Evolutionary conservation across 1,140 invertebrate species (phyloP).

Genomic region (Papilio machaon): DNA sequence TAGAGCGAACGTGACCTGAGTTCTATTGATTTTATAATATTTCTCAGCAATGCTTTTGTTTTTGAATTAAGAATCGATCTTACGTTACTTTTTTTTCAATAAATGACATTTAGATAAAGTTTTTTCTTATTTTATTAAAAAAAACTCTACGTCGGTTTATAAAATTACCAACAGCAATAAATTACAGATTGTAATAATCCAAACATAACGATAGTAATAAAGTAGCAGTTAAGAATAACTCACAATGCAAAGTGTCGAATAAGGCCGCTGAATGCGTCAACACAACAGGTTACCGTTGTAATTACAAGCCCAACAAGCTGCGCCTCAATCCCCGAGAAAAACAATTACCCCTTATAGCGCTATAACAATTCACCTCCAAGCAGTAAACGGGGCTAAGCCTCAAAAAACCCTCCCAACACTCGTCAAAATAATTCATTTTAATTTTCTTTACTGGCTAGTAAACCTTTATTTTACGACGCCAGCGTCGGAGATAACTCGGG

Average conservation of each 20-base stretch:
- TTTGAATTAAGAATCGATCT: not conserved
- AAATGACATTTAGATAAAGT: too few species aligned
- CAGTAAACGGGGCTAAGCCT: conserved; percentile 57
- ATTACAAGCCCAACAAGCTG: conserved; percentile 60
- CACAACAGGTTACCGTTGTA: conserved; percentile 48
- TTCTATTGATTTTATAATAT: not conserved
- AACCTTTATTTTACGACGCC: conserved; percentile 80
- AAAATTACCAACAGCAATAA: not conserved
- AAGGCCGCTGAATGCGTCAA: conserved; percentile 1
- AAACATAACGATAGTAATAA: not conserved
- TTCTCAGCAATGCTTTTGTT: not conserved
- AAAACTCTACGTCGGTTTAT: not conserved
- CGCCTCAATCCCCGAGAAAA: conserved; percentile 68
- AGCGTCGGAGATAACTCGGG: conserved; percentile 73
- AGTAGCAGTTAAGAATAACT: not conserved
- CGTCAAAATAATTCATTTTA: conserved; percentile 82
- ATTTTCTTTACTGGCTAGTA: conserved; percentile 80
- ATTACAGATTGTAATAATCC: not conserved
- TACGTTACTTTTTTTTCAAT: too few species aligned
- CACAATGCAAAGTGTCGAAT: conserved; percentile 19
- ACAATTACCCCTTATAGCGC: conserved; percentile 70
- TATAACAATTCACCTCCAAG: conserved; percentile 69
- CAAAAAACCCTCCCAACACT: conserved; percentile 64
- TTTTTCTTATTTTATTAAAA: too few species aligned
- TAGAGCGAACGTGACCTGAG: not conserved